Conservation (phyloP, 92 coral and sea anemone genomes). For the Porites cylindrica region DNA sequence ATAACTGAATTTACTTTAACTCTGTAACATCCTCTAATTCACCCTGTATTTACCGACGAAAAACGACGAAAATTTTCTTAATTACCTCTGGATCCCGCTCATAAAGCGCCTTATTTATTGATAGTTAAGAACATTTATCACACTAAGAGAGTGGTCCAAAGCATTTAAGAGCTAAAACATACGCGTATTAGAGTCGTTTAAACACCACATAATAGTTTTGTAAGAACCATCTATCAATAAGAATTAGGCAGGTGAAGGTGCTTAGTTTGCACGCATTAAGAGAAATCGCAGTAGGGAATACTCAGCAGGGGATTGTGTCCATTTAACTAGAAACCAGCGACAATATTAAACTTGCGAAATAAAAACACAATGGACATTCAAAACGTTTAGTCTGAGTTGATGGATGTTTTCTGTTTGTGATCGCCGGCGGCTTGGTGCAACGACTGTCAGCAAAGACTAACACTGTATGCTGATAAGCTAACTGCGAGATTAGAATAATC, state of each 20-base stretch:
- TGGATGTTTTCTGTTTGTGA: not conserved
- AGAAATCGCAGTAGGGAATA: constrained; percentile 3
- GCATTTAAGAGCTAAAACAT: not conserved
- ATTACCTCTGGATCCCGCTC: not conserved
- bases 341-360: not conserved
- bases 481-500: too few species aligned
- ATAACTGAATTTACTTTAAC: not conserved
- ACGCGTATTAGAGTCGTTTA: not conserved
- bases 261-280: not conserved
- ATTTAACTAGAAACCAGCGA: not conserved
- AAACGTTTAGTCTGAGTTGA: not conserved
- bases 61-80: not conserved
- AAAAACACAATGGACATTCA: not conserved
- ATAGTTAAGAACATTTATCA: not conserved
- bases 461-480: too few species aligned
- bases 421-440: not conserved
- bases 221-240: not conserved
- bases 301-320: not conserved
- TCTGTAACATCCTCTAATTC: not conserved
- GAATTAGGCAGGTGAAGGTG: constrained; percentile 22
- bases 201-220: constrained; percentile 8
- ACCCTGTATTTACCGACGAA: not conserved
- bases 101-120: not conserved
- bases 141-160: not conserved
- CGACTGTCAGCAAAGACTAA: too few species aligned